A percentile compares a stretch with the other conserved stretches of the same genome.
Evolutionary conservation across 2,888 invertebrate genomes (phyloP).

Genomic region (Melieria crassipennis): DNA sequence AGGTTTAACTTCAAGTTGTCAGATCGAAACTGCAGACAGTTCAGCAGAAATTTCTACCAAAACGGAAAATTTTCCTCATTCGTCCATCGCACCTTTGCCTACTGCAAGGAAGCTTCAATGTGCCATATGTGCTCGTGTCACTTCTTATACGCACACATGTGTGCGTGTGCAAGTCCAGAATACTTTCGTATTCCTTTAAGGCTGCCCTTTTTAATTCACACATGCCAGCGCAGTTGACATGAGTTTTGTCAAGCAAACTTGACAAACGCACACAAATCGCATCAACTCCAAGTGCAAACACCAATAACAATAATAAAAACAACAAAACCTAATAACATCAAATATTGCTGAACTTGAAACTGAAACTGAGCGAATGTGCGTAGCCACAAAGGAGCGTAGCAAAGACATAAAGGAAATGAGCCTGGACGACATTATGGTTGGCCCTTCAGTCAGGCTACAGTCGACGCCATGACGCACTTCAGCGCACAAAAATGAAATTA

Average conservation of each 20-base stretch:
- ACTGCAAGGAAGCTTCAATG: too few relatives aligned
- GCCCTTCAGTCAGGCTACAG: too few relatives aligned
- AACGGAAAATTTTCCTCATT: too few relatives aligned
- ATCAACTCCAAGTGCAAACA: too few relatives aligned
- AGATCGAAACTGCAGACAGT: too few relatives aligned
- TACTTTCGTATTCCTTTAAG: not conserved
- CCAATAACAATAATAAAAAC: too few relatives aligned
- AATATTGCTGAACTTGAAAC: not conserved
- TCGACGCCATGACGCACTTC: not conserved
- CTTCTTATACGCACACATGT: not conserved
- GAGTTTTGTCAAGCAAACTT: too few relatives aligned
- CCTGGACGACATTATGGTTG: too few relatives aligned
- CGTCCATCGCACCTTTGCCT: too few relatives aligned
- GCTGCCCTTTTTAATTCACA: conserved; percentile 13
- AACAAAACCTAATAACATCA: not conserved
- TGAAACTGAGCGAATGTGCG: not conserved
- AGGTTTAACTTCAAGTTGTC: too few relatives aligned
- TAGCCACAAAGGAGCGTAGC: conserved; percentile 30
- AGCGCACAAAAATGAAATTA: not conserved
- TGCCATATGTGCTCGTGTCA: not conserved
- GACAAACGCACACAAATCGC: too few relatives aligned
- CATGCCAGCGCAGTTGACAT: not conserved
- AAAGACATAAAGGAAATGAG: conserved; percentile 24
- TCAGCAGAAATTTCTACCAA: too few relatives aligned
- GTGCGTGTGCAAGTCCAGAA: not conserved